phyloP scores from a whole-genome alignment of 2,113 vertebrate genomes.

The Xerus inauris region DNA sequence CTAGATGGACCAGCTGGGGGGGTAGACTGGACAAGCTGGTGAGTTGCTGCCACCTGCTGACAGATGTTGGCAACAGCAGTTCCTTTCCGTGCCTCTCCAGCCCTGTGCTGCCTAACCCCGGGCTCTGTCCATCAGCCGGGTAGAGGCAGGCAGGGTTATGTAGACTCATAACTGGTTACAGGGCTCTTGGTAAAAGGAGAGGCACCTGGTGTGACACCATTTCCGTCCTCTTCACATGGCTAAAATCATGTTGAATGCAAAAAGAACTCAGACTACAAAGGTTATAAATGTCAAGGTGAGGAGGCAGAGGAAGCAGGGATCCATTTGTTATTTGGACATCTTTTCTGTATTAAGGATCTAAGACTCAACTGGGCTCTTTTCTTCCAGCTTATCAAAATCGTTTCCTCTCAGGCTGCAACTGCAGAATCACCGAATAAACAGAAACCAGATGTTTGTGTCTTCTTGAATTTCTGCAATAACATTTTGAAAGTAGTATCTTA shows the following conservation, averaged over 20 bases:
- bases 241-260: background rate
- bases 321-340: background rate
- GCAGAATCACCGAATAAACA: background rate
- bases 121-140: too few relatives aligned
- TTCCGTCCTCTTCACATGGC: background rate
- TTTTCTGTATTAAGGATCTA: background rate
- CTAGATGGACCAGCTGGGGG: rapidly evolving
- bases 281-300: background rate
- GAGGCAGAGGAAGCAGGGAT: background rate
- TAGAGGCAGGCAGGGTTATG: too few relatives aligned
- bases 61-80: background rate
- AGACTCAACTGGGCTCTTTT: background rate
- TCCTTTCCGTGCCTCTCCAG: background rate
- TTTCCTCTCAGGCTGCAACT: background rate
- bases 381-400: background rate
- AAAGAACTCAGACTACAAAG: background rate
- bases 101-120: too few relatives aligned
- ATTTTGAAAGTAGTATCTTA: background rate
- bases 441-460: background rate
- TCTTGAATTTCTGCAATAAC: background rate
- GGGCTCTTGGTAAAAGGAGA: background rate
- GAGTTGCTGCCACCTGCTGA: conserved; percentile 68
- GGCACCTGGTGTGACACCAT: background rate
- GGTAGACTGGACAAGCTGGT: background rate
- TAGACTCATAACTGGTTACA: background rate